phyloP scores from a whole-genome alignment of 2,888 invertebrate genomes.

The Monochamus alternatus region DNA sequence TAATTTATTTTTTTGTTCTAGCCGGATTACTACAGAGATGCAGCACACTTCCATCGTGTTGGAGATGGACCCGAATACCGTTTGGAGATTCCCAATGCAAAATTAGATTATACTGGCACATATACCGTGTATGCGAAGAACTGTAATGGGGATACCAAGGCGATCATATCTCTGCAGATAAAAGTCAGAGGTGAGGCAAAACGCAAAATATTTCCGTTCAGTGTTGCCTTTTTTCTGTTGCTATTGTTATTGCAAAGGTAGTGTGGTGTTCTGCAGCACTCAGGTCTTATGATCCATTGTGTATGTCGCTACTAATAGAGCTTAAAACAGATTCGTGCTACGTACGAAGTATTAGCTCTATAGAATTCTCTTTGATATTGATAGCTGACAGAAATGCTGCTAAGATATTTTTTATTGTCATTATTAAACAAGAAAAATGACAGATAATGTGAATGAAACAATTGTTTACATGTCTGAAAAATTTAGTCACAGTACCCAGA shows the following conservation, averaged over 20 bases:
- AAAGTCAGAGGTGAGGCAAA: conserved; percentile 81
- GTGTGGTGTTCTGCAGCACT: too few relatives aligned
- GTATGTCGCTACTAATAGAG: too few relatives aligned
- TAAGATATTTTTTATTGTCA: too few relatives aligned
- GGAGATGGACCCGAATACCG: conserved; percentile 87
- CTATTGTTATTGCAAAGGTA: not conserved
- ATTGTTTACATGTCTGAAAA: too few relatives aligned
- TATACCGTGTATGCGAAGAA: conserved; percentile 90
- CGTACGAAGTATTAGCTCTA: too few relatives aligned
- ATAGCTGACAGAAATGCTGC: too few relatives aligned
- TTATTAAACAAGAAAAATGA: too few relatives aligned
- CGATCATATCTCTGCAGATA: conserved; percentile 90
- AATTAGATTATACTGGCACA: conserved; percentile 89
- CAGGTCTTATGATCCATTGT: too few relatives aligned
- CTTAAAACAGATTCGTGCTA: too few relatives aligned
- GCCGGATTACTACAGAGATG: conserved; percentile 91
- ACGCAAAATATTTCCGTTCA: not conserved
- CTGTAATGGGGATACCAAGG: conserved; percentile 87
- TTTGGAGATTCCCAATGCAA: conserved; percentile 89
- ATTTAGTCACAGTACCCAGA: too few relatives aligned
- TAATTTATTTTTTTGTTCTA: conserved; percentile 68
- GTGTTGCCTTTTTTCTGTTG: not conserved
- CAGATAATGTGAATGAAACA: too few relatives aligned
- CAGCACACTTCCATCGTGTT: conserved; percentile 84
- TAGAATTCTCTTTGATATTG: too few relatives aligned